A percentile compares a stretch with the other conserved stretches of the same genome.
These are phyloP conservation scores for Pomacea maculata DNA, from an alignment of 1,140 invertebrate genomes.

Conservation along the genomic window DNA sequence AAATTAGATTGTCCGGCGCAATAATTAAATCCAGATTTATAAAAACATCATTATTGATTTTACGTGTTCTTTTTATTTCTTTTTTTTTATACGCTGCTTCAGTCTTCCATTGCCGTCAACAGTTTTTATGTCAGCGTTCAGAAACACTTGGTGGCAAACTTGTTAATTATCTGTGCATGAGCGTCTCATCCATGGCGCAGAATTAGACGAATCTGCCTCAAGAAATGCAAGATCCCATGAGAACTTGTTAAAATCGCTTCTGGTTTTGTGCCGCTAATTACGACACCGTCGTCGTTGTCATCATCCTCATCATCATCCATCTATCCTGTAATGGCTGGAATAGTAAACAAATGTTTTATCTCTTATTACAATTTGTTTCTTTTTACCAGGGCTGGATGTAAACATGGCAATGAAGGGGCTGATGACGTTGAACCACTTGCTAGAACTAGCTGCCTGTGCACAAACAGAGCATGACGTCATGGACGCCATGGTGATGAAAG, in stretches of 20 bases:
- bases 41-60: too few relatives aligned
- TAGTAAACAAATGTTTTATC: background rate
- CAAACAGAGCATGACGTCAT: slow-evolving; percentile 52
- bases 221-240: too few relatives aligned
- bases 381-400: slow-evolving; percentile 55
- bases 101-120: too few relatives aligned
- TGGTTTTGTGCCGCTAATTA: too few relatives aligned
- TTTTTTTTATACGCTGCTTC: too few relatives aligned
- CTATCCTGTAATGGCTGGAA: background rate
- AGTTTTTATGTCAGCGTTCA: too few relatives aligned
- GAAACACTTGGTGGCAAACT: background rate
- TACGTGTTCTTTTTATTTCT: too few relatives aligned
- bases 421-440: slow-evolving; percentile 40
- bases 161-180: background rate
- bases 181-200: background rate
- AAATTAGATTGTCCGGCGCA: too few relatives aligned
- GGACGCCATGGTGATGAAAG: slow-evolving; percentile 47
- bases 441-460: slow-evolving; percentile 49
- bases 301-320: background rate
- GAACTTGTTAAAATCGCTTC: too few relatives aligned
- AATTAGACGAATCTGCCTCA: too few relatives aligned
- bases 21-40: too few relatives aligned
- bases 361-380: background rate
- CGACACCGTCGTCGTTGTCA: background rate
- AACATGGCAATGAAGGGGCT: slow-evolving; percentile 54